Base-by-base conservation (phyloP, 2,888 invertebrate species). In the Saturnia pavonia region DNA sequence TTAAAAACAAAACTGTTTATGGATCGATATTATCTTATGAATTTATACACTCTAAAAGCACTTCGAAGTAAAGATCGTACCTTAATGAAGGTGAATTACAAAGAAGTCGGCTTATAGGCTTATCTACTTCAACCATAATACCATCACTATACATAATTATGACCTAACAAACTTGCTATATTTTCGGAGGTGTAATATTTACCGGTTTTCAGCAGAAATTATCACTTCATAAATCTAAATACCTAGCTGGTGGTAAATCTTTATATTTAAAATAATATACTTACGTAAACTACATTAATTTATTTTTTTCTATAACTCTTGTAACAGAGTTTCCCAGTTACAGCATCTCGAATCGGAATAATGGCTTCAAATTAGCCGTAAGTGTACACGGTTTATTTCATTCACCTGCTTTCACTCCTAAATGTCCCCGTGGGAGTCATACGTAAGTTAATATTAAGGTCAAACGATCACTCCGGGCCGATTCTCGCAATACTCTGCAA, bases 371-470 rank as follows among this genome's bases (percentile, higher is more conserved):
- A 27, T 60, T 25, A 14, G 6, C 27, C 27, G 27, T 27, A 60
- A 60, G 27, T 27, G 25, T 60, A 60, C 57, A 60, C 57, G 57
- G 57, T 25, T 60, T 27, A 7, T 60, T 60, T 60, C 57, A 25
- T 60, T 60, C 57, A 60, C 57, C 25, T 60, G 25, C 27, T 27
- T 60, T 60, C 25, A 6, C 57, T 1, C 27, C 25, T 60, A 27
- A 60, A 27, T 60, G 57, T 60, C 14, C 57, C 57, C 27, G 25
- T 27, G 57, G 27, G 57, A 12, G 12, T 14, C 57, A 60, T 60
- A 25, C 57, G 57, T 60, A 60, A 60, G 57, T 60, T 60, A 60
- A 60, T 60, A 60, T 60, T 60, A 60, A 60, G 57, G 57, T 60
- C 57, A 27, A 60, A 60, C 57, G 57, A 60, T 27, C 57, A 60